Conservation (phyloP, 2,113 vertebrate species). For the Jaculus jaculus region DNA sequence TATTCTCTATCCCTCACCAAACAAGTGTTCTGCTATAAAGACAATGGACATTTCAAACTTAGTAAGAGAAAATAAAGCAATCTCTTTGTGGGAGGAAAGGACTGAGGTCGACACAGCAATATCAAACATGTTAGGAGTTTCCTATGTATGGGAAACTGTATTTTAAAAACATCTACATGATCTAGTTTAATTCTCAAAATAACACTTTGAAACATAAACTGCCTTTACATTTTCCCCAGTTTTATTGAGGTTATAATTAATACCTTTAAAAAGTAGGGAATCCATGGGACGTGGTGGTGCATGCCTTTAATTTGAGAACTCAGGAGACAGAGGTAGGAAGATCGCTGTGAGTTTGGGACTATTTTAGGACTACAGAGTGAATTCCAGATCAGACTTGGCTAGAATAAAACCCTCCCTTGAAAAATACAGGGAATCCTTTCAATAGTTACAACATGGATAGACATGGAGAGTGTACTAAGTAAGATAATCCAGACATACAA, state of each 20-base stretch:
- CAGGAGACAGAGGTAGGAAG: too few relatives aligned
- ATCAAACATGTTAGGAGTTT: not conserved
- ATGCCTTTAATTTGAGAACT: too few relatives aligned
- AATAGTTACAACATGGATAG: not conserved
- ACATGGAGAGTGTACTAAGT: not conserved
- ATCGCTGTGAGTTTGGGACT: too few relatives aligned
- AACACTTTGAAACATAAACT: not conserved
- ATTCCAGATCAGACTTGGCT: too few relatives aligned
- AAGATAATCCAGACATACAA: not conserved
- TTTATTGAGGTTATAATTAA: not conserved
- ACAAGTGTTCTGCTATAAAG: not conserved
- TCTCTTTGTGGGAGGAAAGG: not conserved
- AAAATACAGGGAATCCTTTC: not conserved
- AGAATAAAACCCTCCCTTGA: too few relatives aligned
- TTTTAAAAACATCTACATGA: not conserved
- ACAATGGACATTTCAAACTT: not conserved
- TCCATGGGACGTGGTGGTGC: too few relatives aligned
- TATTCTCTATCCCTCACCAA: not conserved
- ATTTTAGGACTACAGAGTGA: too few relatives aligned
- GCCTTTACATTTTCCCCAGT: not conserved
- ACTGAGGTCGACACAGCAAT: not conserved
- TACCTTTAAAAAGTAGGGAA: not conserved
- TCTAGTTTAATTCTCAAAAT: not conserved
- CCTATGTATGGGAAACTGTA: not conserved
- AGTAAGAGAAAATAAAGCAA: not conserved